Base-by-base conservation (phyloP, 2,888 invertebrate species). In the Theodoxus fluviatilis region DNA sequence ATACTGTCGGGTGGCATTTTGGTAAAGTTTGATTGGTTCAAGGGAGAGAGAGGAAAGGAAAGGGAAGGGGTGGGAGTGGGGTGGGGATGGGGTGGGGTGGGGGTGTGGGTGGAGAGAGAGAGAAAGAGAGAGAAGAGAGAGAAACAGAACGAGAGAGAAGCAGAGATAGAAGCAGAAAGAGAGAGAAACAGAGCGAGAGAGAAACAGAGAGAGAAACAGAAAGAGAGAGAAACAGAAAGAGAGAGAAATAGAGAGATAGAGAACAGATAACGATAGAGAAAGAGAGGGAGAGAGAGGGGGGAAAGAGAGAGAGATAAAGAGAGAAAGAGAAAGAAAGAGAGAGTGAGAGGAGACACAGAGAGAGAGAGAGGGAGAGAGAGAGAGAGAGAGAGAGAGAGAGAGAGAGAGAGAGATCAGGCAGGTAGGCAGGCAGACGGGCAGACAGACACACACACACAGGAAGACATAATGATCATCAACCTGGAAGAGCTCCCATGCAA, bases 261-360 rank as follows among this genome's bases (percentile, higher is more conserved):
- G 9, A 40, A 35, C 49, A 1, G 33, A 22, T 52, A 18, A 64
- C 35, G 25, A 6, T 18, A 33, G 15, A 18, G 22, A 31, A 35
- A n/a, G 22, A 33, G 25, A 25, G 28, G 40, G 43, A 28, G 38
- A 38, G 33, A 49, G 25, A 15, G 40, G n/a, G 65, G 52, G 57
- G 25, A 31, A 43, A 43, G 52, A 49, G 9, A 47, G 31, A 63
- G 49, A 68, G 40, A 43, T 15, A 64, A 37, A 69, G 33, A 61
- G 37, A 67, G 67, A 70, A 25, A 70, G 43, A 67, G 37, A 67
- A 49, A 59, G 66, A 70, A 37, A 64, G 55, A 64, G 38, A 69
- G 69, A 69, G 18, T 52, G 55, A 35, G 22, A 52, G 22, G 37
- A 55, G 7, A 28, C 18, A 65, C n/a, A 28, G 65, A 28, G 12